phyloP scores from a whole-genome alignment of 2,797 vertebrate genomes.

The Eulemur albifrons region DNA sequence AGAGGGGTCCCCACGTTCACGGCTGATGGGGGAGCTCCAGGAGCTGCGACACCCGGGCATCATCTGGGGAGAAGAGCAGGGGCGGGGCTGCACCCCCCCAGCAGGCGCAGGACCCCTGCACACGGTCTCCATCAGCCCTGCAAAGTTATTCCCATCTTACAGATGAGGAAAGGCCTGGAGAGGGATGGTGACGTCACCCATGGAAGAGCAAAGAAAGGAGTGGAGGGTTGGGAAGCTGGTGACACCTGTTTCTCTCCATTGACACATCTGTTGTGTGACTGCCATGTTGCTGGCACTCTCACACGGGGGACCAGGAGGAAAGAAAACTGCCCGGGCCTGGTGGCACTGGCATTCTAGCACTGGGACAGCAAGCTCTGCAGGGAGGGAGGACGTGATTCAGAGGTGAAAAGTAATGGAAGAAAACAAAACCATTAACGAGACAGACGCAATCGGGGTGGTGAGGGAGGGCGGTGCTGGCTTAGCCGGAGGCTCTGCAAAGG shows the following conservation, averaged over 20 bases:
- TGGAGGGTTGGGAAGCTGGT: not conserved
- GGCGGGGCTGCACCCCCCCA: not conserved
- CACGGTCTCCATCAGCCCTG: not conserved
- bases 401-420: not conserved
- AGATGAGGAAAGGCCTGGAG: too few relatives aligned
- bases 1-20: not conserved
- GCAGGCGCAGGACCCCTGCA: not conserved
- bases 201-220: not conserved
- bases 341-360: not conserved
- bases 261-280: too few relatives aligned
- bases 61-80: not conserved
- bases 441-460: not conserved
- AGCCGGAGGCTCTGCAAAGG: not conserved
- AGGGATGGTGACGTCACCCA: not conserved
- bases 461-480: not conserved
- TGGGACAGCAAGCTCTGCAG: not conserved
- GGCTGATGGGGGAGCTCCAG: accelerated
- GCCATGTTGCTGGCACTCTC: too few relatives aligned
- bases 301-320: not conserved
- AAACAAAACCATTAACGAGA: not conserved
- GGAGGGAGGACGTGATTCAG: not conserved
- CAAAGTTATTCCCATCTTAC: not conserved
- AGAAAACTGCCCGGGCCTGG: not conserved
- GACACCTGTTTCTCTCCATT: too few relatives aligned
- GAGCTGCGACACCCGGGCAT: accelerated